Percentiles rank a stretch among this genome's conserved stretches.
Conservation (phyloP, 2,888 invertebrate species). For the Drosophila paramelanica region DNA sequence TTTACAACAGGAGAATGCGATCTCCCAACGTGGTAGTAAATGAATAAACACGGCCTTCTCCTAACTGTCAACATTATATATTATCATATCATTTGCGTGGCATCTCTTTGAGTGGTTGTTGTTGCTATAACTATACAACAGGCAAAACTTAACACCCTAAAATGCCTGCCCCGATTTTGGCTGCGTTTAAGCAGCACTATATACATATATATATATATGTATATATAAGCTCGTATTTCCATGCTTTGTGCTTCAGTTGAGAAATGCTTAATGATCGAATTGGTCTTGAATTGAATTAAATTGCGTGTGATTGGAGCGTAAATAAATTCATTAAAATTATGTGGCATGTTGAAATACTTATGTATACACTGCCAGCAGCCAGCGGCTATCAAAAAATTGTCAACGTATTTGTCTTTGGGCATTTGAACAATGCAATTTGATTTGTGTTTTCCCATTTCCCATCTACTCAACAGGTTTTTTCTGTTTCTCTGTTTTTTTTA, state of each 20-base stretch:
- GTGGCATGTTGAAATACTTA: conserved; percentile 11
- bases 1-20: conserved; percentile 24
- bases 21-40: conserved; percentile 44
- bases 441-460: conserved; percentile 19
- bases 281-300: conserved; percentile 67
- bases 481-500: not conserved
- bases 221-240: conserved; percentile 16
- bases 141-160: conserved; percentile 17
- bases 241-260: conserved; percentile 43
- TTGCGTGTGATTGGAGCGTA: conserved; percentile 69
- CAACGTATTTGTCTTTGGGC: conserved; percentile 27
- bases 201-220: not conserved
- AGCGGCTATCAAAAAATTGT: conserved; percentile 11
- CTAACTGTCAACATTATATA: conserved; percentile 24
- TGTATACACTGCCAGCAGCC: not conserved
- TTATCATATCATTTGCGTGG: conserved; percentile 31
- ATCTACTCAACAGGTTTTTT: conserved; percentile 51
- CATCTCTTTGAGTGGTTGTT: conserved; percentile 2
- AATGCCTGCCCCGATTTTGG: conserved; percentile 12
- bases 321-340: conserved; percentile 60
- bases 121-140: conserved; percentile 42
- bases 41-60: conserved; percentile 32
- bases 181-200: conserved; percentile 12
- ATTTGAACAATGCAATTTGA: conserved; percentile 37
- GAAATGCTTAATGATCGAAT: conserved; percentile 34